Evolutionary conservation across 2,888 invertebrate species (phyloP).

Genomic region (Volucella inanis): DNA sequence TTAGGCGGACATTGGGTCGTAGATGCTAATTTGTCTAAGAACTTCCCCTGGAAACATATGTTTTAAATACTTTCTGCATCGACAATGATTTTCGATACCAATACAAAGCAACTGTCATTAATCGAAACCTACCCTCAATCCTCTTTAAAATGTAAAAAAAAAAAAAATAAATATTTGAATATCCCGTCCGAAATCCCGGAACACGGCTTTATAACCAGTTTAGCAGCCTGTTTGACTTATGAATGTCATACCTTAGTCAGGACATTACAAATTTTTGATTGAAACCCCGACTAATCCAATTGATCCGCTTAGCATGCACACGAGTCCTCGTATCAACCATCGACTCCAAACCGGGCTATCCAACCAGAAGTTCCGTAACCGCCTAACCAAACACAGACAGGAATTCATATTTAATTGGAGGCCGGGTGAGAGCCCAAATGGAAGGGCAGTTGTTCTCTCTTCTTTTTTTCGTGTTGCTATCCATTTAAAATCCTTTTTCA

Average conservation of each 20-base stretch:
- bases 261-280: constrained; percentile 38
- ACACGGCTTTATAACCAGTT: background rate
- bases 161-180: too few species aligned
- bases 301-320: constrained; percentile 24
- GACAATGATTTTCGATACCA: too few species aligned
- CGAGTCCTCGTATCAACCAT: constrained; percentile 24
- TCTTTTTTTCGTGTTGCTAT: background rate
- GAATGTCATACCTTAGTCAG: constrained; percentile 24
- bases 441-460: too few species aligned
- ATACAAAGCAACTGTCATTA: too few species aligned
- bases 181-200: too few species aligned
- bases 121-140: too few species aligned
- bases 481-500: constrained; percentile 49
- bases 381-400: constrained; percentile 32
- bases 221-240: background rate
- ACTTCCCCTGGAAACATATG: too few species aligned
- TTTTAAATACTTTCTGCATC: too few species aligned
- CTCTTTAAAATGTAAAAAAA: too few species aligned
- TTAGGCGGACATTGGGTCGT: too few species aligned
- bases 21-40: too few species aligned
- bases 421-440: too few species aligned
- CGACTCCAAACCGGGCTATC: background rate
- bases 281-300: constrained; percentile 30
- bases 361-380: constrained; percentile 13
- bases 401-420: constrained; percentile 65